Base-by-base conservation (phyloP, 2,113 vertebrate genomes). In the Paralichthys olivaceus region DNA sequence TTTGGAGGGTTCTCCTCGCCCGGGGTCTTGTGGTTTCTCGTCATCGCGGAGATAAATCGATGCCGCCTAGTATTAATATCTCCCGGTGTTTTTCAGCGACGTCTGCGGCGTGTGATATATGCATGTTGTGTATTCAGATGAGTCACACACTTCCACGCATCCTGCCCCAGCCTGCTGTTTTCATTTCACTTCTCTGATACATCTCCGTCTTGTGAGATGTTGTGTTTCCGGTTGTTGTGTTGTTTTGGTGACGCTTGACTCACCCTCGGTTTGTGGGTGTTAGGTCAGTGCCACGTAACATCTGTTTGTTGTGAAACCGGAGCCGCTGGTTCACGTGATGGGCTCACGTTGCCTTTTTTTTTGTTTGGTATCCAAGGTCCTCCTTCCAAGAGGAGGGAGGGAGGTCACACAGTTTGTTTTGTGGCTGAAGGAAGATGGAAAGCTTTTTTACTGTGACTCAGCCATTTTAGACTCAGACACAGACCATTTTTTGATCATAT, bases 251-350 rank as follows among this genome's bases (percentile, higher is more conserved):
- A 74, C 34, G 73, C 64, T 40, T 61, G 85, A 84, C 54, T 87
- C 78, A 74, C 58, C 25, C 63, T 28, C 54, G 55, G 61, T 65
- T 57, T 74, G 37, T 82, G 80, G 72, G 72, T 75, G 22, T 84
- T 83, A 72, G 84, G 86, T 87, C 82, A 84, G 90, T 87, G 93
- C 95, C 90, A 81, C 76, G 92, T 93, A 93, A 90, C 93, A 93
- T 94, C 95, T 96, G 96, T 96, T 96, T 99, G 97, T 99, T 99
- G 97, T 98, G 97, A 98, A 97, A 98, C 93, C 87, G 4, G 96
- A 97, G 92, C 77, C 81, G 20, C 43, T 0, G 2, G 77, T 72
- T 79, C 96, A 96, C 92, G 96, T 98, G 96, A 98, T 77, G 54
- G 77, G 56, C 80, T 90, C 34, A 87, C 91, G 75, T 95, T 93